phyloP scores from a whole-genome alignment of 2,113 vertebrate genomes.

The Cyprinus carpio region DNA sequence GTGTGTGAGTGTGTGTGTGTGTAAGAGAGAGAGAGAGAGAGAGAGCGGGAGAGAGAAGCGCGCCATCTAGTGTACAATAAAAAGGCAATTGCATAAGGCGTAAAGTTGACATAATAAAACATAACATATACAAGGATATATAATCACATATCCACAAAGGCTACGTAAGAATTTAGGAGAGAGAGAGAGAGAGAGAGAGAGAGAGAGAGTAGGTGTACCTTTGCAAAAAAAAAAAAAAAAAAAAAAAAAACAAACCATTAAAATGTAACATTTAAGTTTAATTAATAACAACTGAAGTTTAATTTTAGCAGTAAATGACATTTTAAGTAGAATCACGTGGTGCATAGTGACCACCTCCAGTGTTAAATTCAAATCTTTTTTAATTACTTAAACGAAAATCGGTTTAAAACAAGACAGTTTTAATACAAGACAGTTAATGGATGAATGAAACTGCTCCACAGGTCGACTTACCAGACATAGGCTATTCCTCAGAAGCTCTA shows the following conservation, averaged over 20 bases:
- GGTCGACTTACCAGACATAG: too few species aligned
- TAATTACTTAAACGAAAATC: background rate
- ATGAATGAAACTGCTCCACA: background rate
- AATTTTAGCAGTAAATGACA: background rate
- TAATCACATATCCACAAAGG: background rate
- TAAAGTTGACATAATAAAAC: too few species aligned
- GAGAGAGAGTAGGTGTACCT: background rate
- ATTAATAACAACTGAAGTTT: background rate
- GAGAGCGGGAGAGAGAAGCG: background rate
- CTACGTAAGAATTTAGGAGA: background rate
- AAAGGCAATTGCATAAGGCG: too few species aligned
- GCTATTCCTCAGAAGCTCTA: background rate
- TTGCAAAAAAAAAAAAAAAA: too few species aligned
- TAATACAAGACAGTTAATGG: background rate
- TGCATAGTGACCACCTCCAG: background rate
- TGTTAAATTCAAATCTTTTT: background rate
- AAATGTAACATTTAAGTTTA: background rate
- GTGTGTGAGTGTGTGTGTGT: background rate
- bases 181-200: background rate
- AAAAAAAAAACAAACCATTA: background rate
- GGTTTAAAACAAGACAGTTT: background rate
- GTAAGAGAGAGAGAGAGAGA: too few species aligned
- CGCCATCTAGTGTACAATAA: slow-evolving; percentile 13
- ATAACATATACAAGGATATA: too few species aligned
- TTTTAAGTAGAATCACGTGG: background rate